Evolutionary conservation across 2,797 vertebrate species (phyloP), one percentile per base, ranked within the genome.

Genomic region (Xiphophorus birchmanni): DNA sequence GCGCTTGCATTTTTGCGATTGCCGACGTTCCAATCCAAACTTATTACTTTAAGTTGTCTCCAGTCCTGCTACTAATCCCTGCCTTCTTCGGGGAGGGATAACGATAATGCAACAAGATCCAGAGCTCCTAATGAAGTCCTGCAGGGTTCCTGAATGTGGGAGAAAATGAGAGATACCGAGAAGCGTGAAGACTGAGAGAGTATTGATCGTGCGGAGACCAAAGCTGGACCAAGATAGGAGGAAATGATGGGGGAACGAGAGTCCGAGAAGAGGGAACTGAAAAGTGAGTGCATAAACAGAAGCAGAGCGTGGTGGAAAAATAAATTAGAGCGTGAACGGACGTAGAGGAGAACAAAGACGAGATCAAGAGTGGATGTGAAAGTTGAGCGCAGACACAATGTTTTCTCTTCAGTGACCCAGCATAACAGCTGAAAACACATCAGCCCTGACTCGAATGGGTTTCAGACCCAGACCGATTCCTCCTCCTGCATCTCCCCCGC

Each of bases 91-190:
- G 93, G 91, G 92, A 94, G 90, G 94, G 93, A 94, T 95, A 94
- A 95, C 91, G 94, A 94, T 94, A 95, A 94, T 93, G 93, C 91
- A 94, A 94, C 91, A 91, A 90, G 93, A 94, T 94, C 92, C 93
- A 90, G 90, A 91, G 91, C 92, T 92, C 91, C 94, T 94, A 94
- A 94, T 95, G 93, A 94, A 94, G 94, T 93, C 93, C 92, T 93
- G 94, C 92, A 92, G 91, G 92, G 90, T 93, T 90, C 90, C 90
- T 81, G 92, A 93, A 93, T 92, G 93, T 90, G 80, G 91, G 90
- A 37, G 82, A 58, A 83, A 48, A 86, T 71, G 79, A 72, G 65
- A 29, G 86, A 48, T 77, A 76, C 75, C 10, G 73, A 47, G 73
- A 76, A 83, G 50, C 37, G 78, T 75, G 79, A 72, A 82, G 80